Conservation (phyloP, 2,888 invertebrate genomes). For the Ophioninae sp. region DNA sequence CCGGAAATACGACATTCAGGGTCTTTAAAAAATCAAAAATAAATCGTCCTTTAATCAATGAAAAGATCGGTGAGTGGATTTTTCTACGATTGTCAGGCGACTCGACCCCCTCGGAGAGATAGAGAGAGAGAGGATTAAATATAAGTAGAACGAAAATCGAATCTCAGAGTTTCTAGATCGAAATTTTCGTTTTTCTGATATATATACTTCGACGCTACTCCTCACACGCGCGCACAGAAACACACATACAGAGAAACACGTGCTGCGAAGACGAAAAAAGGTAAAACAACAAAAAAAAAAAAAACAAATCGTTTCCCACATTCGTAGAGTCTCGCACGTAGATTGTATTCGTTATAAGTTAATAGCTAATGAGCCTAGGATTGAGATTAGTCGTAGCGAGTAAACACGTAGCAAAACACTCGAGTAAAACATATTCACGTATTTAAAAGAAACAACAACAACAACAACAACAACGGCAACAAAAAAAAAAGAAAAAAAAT, state of each 20-base stretch:
- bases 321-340: constrained; percentile 49
- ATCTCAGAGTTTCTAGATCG: constrained; percentile 20
- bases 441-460: constrained; percentile 39
- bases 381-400: constrained; percentile 45
- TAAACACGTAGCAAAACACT: constrained; percentile 38
- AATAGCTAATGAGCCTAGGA: constrained; percentile 50
- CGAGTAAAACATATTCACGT: constrained; percentile 56
- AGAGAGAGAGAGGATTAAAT: not conserved
- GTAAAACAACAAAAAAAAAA: constrained; percentile 17
- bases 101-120: constrained; percentile 12
- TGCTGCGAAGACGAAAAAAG: constrained; percentile 9
- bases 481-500: constrained; percentile 33
- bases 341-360: constrained; percentile 53
- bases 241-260: too few species aligned
- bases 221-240: constrained; percentile 20
- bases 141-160: constrained; percentile 27
- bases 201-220: constrained; percentile 16
- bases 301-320: constrained; percentile 40
- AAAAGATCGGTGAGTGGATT: not conserved
- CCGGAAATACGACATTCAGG: not conserved
- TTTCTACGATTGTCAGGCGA: not conserved
- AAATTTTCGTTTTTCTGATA: constrained; percentile 23
- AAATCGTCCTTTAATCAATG: too few species aligned
- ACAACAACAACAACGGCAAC: constrained; percentile 34
- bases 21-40: not conserved